Conservation (phyloP, 2,888 invertebrate genomes). For the Trissolcus japonicus region DNA sequence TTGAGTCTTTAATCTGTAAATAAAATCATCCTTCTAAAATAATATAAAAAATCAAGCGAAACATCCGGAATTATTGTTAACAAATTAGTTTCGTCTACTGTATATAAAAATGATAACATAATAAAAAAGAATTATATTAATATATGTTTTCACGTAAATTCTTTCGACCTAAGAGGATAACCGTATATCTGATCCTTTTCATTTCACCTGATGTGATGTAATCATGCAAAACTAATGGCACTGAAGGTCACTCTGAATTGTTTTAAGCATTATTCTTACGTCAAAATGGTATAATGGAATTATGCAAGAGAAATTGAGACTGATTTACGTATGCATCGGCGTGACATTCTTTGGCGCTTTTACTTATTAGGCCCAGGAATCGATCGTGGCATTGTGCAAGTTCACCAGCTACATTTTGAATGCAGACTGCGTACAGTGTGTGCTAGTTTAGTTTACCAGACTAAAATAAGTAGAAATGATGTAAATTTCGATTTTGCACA, state of each 20-base stretch:
- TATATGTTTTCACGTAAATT: no score
- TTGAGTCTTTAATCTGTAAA: no score
- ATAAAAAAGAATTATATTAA: no score
- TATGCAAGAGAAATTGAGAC: slow-evolving; percentile 46
- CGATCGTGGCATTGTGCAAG: slow-evolving; percentile 44
- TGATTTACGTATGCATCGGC: slow-evolving; percentile 49
- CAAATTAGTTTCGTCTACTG: no score
- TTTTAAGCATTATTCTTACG: slow-evolving; percentile 42
- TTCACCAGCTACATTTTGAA: slow-evolving; percentile 29
- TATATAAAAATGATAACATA: no score
- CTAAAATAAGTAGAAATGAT: slow-evolving; percentile 8
- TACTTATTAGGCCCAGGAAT: slow-evolving; percentile 49
- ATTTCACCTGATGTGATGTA: slow-evolving; percentile 10
- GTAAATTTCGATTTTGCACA: slow-evolving; percentile 4
- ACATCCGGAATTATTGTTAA: no score
- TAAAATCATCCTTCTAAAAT: no score
- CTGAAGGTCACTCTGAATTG: slow-evolving; percentile 37
- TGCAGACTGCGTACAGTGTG: slow-evolving; percentile 33
- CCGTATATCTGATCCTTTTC: neutral
- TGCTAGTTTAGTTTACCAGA: slow-evolving; percentile 34
- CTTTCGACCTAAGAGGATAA: no score
- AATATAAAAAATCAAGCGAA: no score
- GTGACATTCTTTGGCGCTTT: slow-evolving; percentile 50
- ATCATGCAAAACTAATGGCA: slow-evolving; percentile 35
- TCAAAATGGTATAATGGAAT: slow-evolving; percentile 44